phyloP scores from a whole-genome alignment of 2,113 vertebrate species.

The Terrapene triunguis region DNA sequence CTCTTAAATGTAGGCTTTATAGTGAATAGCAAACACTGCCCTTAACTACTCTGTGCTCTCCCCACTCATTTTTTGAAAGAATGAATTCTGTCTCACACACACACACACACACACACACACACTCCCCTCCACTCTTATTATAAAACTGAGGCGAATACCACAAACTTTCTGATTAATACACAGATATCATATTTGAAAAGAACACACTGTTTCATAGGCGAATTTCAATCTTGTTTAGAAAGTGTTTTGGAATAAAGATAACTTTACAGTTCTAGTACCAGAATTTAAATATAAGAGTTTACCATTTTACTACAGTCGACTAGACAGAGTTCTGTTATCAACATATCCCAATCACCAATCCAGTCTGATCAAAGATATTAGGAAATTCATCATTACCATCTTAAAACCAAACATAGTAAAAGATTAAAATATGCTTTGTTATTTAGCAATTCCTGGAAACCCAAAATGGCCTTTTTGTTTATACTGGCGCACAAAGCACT shows the following conservation, averaged over 20 bases:
- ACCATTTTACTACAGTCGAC: conserved; percentile 10
- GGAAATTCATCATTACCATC: not conserved
- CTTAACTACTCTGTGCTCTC: not conserved
- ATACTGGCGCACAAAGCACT: not conserved
- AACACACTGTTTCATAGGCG: not conserved
- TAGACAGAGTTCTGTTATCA: conserved; percentile 57
- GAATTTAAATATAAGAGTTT: not conserved
- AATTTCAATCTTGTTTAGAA: not conserved
- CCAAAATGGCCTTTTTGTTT: not conserved
- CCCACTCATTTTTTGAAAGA: not conserved
- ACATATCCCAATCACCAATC: not conserved
- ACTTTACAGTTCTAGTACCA: not conserved
- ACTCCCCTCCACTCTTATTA: not conserved
- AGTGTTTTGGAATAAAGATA: not conserved
- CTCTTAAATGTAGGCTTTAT: not conserved
- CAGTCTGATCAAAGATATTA: not conserved
- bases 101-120: too few species aligned
- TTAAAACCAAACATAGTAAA: rapidly evolving
- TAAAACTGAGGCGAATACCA: not conserved
- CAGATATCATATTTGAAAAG: not conserved
- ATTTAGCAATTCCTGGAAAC: not conserved
- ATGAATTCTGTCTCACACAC: not conserved
- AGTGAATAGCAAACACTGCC: not conserved
- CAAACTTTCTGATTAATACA: not conserved
- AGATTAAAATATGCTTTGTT: not conserved